Conservation (phyloP, 2,113 vertebrate genomes). For the Poeciliopsis turrubarensis region DNA sequence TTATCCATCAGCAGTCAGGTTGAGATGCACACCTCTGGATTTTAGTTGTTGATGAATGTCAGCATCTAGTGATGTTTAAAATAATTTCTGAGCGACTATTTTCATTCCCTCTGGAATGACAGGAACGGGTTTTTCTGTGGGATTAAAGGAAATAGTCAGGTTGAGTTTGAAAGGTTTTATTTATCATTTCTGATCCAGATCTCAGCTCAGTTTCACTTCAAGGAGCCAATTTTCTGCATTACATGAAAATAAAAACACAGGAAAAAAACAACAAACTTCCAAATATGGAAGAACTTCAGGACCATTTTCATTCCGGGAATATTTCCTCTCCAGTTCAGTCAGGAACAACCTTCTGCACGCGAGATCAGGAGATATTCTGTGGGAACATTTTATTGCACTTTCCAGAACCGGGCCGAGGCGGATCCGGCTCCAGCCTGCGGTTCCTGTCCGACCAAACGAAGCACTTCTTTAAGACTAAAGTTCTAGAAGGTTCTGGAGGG, state of each 20-base stretch:
- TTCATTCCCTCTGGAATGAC: too few species aligned
- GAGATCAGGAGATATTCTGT: slow-evolving; percentile 24
- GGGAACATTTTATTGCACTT: slow-evolving; percentile 66
- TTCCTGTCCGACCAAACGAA: slow-evolving; percentile 31
- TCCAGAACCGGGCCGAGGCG: slow-evolving; percentile 39
- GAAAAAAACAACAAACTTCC: slow-evolving; percentile 72
- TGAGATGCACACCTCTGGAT: too few species aligned
- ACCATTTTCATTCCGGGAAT: slow-evolving; percentile 43
- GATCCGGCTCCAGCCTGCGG: slow-evolving; percentile 28
- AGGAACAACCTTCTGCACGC: slow-evolving; percentile 29
- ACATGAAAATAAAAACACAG: slow-evolving; percentile 80
- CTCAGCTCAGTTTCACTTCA: slow-evolving; percentile 62
- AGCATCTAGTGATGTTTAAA: too few species aligned
- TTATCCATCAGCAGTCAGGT: too few species aligned
- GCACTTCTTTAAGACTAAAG: slow-evolving; percentile 43
- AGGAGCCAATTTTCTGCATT: slow-evolving; percentile 61
- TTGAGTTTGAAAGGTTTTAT: slow-evolving; percentile 63
- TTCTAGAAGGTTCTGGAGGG: slow-evolving; percentile 23
- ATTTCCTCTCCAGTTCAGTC: slow-evolving; percentile 6
- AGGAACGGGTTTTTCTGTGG: neutral
- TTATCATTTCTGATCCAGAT: slow-evolving; percentile 67
- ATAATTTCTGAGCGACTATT: too few species aligned
- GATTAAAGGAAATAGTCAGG: neutral
- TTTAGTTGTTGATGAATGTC: too few species aligned
- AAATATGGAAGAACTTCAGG: slow-evolving; percentile 81